These are phyloP conservation scores for Chionomys nivalis DNA, from an alignment of 2,113 vertebrate species.

Conservation along the genomic window DNA sequence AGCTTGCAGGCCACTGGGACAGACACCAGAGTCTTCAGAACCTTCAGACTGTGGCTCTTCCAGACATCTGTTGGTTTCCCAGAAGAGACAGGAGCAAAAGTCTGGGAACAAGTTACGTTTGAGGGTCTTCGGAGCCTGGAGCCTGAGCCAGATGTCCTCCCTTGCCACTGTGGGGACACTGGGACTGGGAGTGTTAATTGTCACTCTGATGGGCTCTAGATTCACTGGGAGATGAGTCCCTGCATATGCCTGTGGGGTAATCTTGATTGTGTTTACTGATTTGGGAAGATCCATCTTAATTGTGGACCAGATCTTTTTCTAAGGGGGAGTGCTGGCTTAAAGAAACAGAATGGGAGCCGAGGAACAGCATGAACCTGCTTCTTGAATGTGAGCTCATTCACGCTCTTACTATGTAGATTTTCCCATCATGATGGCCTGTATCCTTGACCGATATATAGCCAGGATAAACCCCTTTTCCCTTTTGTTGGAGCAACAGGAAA, in stretches of 20 bases:
- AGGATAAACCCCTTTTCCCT: not conserved
- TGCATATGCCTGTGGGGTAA: not conserved
- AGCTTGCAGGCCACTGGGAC: accelerated
- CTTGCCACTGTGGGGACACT: too few relatives aligned
- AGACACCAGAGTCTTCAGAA: not conserved
- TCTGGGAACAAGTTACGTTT: not conserved
- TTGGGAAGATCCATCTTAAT: not conserved
- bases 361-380: accelerated
- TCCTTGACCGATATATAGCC: not conserved
- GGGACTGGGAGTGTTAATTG: not conserved
- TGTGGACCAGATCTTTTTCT: not conserved
- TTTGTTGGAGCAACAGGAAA: not conserved
- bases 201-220: not conserved
- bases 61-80: not conserved
- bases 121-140: not conserved
- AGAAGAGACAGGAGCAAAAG: not conserved
- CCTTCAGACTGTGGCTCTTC: not conserved
- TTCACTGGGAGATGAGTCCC: not conserved
- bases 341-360: not conserved
- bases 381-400: not conserved
- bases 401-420: too few relatives aligned
- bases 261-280: not conserved
- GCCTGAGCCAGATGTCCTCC: accelerated
- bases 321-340: too few relatives aligned
- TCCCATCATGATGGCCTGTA: too few relatives aligned